These are phyloP conservation scores for Antidorcas marsupialis DNA, from an alignment of 2,113 vertebrate genomes.

Conservation along the genomic window DNA sequence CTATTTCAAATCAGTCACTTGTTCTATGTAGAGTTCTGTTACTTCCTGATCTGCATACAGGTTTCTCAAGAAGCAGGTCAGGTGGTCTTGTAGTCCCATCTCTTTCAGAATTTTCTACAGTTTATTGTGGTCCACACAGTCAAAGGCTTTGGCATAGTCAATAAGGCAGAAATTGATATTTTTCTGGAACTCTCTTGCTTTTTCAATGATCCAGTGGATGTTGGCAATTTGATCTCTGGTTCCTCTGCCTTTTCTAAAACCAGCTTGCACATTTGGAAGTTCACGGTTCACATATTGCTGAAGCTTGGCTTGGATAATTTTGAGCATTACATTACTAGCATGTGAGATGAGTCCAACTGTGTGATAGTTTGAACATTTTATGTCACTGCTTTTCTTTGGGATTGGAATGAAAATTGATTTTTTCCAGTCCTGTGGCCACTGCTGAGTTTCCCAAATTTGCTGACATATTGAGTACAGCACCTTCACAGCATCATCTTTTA, in stretches of 20 bases:
- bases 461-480: neutral
- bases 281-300: fast-evolving
- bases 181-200: neutral
- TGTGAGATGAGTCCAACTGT: neutral
- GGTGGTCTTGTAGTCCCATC: neutral
- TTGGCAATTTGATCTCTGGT: neutral
- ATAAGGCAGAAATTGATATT: neutral
- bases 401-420: neutral
- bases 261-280: neutral
- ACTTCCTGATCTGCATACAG: neutral
- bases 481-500: too few relatives aligned
- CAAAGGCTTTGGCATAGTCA: neutral
- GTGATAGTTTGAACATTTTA: neutral
- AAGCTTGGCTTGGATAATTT: neutral
- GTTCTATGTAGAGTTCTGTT: neutral
- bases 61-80: neutral
- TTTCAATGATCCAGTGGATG: neutral
- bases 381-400: neutral
- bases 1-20: neutral
- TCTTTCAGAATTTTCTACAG: neutral
- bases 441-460: neutral
- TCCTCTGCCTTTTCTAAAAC: neutral
- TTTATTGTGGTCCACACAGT: neutral
- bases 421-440: neutral
- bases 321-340: neutral